phyloP scores from a whole-genome alignment of 1,140 invertebrate species.

The Heliconius congener region DNA sequence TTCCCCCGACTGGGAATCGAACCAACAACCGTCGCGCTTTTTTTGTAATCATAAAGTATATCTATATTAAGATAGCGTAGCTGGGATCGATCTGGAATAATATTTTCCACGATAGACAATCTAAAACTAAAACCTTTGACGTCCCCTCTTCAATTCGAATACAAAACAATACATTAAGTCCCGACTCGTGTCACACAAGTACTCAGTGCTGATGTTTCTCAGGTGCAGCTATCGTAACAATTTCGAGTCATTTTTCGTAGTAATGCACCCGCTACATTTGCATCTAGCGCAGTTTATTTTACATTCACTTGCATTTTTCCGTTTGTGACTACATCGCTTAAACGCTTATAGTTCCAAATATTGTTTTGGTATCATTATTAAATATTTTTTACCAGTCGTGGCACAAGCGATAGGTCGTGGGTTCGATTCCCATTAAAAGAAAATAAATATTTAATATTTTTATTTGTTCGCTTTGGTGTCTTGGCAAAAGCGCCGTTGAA shows the following conservation, averaged over 20 bases:
- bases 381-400: too few species aligned
- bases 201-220: conserved; percentile 36
- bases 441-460: too few species aligned
- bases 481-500: too few species aligned
- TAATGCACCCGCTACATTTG: conserved; percentile 64
- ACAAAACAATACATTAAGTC: conserved; percentile 17
- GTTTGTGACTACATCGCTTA: conserved; percentile 30
- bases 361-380: too few species aligned
- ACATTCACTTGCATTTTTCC: conserved; percentile 50
- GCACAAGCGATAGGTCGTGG: too few species aligned
- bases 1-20: too few species aligned
- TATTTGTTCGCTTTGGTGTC: too few species aligned
- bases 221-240: conserved; percentile 55
- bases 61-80: background rate
- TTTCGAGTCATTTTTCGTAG: conserved; percentile 62
- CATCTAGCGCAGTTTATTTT: conserved; percentile 62
- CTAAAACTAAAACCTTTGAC: conserved; percentile 20
- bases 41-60: background rate
- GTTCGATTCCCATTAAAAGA: too few species aligned
- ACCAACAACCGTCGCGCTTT: background rate
- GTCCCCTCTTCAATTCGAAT: conserved; percentile 22
- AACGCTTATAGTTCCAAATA: background rate
- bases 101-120: conserved; percentile 5
- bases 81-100: background rate
- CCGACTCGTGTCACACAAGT: conserved; percentile 20